Evolutionary conservation across 2,888 invertebrate genomes (phyloP), one percentile per base, ranked within the genome.

Genomic region (Nomada lathburiana): DNA sequence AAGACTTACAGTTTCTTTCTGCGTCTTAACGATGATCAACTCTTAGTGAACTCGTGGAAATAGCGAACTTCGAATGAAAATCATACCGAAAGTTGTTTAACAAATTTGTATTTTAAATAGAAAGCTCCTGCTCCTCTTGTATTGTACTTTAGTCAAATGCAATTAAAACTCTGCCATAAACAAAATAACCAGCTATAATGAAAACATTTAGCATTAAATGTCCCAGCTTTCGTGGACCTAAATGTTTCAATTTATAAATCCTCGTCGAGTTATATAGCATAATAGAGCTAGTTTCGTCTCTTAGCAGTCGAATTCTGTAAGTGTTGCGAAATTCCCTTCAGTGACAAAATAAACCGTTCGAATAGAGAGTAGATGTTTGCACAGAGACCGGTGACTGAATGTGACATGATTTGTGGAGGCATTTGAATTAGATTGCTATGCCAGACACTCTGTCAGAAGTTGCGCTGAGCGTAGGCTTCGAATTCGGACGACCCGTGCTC

Each of bases 371-470:
- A 36, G 16, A 52, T 75, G 52, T 70, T 36, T 57, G 68, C 4
- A 20, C 36, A 11, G 9, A 16, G 20, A 60, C 13, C 26, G 20
- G 64, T 53, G 67, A 76, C 82, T 77, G 73, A 72, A 84, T 80
- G 79, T 65, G 69, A 85, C 76, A 78, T 63, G 67, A 82, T 82
- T 83, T 71, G 67, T 63, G 60, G 62, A 70, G 52, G 74, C 55
- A 82, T 67, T 44, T 60, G 67, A 62, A 82, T 78, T 79, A 74
- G 74, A 65, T 76, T 78, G 59, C 77, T 55, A 60, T 76, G 77
- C 62, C 74, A 79, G 76, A 75, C 62, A 64, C 80, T 57, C 71
- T 75, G 82, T 80, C 78, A 81, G 76, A 64, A 60, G 64, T 71
- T 55, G 44, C 42, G 4, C 36, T 23, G 72, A 77, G 68, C 52